Percentiles rank a stretch among this genome's conserved stretches.
These are phyloP conservation scores for Otus sunia DNA, from an alignment of 2,113 vertebrate genomes.

Conservation along the genomic window DNA sequence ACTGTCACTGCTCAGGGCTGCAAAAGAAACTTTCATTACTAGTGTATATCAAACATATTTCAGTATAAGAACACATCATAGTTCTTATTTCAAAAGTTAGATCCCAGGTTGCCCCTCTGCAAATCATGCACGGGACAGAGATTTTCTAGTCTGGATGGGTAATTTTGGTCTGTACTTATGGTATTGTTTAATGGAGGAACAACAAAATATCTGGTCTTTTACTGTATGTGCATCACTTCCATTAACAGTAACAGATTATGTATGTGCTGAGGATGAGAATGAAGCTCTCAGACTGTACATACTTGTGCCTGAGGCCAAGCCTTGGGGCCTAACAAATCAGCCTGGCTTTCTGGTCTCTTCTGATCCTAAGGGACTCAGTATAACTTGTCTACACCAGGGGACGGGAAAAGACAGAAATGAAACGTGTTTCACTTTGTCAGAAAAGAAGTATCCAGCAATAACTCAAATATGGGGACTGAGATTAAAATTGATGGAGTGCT, in stretches of 20 bases:
- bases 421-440: neutral
- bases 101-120: neutral
- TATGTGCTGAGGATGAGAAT: neutral
- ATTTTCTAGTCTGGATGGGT: neutral
- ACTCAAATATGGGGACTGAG: neutral
- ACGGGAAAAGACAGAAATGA: neutral
- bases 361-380: neutral
- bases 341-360: neutral
- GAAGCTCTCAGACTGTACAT: neutral
- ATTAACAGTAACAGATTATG: neutral
- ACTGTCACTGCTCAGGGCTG: neutral
- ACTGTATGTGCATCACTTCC: neutral
- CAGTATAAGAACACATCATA: neutral
- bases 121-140: neutral
- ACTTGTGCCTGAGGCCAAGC: slow-evolving; percentile 16
- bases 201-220: neutral
- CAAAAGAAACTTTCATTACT: neutral
- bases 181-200: neutral
- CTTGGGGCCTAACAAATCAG: neutral
- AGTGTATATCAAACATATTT: neutral
- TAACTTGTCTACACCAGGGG: neutral
- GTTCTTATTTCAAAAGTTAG: neutral
- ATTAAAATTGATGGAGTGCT: neutral
- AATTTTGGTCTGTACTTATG: neutral
- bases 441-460: neutral